Evolutionary conservation across 2,797 vertebrate genomes (phyloP).

Genomic region (Acrocephalus scirpaceus): DNA sequence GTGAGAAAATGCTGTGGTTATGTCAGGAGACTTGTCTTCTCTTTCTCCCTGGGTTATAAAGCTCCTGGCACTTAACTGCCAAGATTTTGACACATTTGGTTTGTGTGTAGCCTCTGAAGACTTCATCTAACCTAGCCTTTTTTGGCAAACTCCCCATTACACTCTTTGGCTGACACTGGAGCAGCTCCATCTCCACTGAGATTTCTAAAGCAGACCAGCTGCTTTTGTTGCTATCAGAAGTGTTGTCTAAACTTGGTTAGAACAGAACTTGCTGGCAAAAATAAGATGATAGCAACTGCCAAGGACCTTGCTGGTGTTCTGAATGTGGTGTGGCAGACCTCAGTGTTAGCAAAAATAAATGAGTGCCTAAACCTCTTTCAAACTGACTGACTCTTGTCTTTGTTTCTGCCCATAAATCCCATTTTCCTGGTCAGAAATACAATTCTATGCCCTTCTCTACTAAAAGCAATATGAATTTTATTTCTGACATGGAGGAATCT

Average conservation of each 20-base stretch:
- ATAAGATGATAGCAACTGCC: neutral
- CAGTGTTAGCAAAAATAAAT: neutral
- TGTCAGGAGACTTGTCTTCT: neutral
- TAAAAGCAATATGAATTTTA: neutral
- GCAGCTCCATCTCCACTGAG: constrained; percentile 17
- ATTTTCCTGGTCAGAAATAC: neutral
- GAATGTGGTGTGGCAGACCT: neutral
- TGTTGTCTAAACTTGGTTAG: constrained; percentile 53
- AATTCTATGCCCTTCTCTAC: neutral
- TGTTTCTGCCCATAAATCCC: neutral
- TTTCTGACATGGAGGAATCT: neutral
- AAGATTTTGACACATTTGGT: constrained; percentile 6
- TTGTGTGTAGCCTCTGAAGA: neutral
- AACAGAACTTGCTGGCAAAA: constrained; percentile 27
- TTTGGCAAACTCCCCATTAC: constrained; percentile 35
- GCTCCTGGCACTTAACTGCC: neutral
- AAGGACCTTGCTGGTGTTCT: neutral
- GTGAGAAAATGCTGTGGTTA: neutral
- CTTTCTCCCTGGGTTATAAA: neutral
- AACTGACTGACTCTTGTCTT: neutral
- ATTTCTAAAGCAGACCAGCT: constrained; percentile 1
- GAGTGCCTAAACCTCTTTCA: neutral
- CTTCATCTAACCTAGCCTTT: constrained; percentile 24
- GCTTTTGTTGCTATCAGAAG: neutral
- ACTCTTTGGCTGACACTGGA: constrained; percentile 8